phyloP scores from a whole-genome alignment of 2,113 vertebrate genomes.

The Aspiorhynchus laticeps region DNA sequence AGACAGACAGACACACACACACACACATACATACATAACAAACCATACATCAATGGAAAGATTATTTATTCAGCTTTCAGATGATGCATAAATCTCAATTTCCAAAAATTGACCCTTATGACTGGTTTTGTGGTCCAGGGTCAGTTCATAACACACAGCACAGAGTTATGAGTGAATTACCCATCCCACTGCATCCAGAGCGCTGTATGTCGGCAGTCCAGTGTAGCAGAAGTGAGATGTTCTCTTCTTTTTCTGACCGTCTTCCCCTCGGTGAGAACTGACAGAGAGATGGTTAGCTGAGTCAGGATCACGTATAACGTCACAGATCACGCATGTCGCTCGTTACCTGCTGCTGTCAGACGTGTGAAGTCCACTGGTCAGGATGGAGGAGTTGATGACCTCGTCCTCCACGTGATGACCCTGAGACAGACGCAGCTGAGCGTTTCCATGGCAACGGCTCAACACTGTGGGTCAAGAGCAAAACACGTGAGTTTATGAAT shows the following conservation, averaged over 20 bases:
- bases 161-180: slow-evolving; percentile 55
- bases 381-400: slow-evolving; percentile 71
- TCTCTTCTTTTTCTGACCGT: slow-evolving; percentile 65
- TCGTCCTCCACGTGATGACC: slow-evolving; percentile 78
- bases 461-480: slow-evolving; percentile 62
- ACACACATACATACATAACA: no score
- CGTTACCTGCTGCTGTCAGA: slow-evolving; percentile 69
- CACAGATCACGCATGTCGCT: not conserved
- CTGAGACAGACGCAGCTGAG: slow-evolving; percentile 70
- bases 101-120: no score
- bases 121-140: no score
- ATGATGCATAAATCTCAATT: no score
- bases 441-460: slow-evolving; percentile 70
- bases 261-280: slow-evolving; percentile 71
- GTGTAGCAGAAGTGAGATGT: slow-evolving; percentile 68
- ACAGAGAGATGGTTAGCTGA: not conserved
- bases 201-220: slow-evolving; percentile 71
- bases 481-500: not conserved
- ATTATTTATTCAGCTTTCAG: no score
- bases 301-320: not conserved
- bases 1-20: no score
- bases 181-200: slow-evolving; percentile 80
- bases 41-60: no score
- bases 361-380: slow-evolving; percentile 66
- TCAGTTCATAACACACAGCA: not conserved